A percentile compares a stretch with the other conserved stretches of the same genome.
These are phyloP conservation scores for Myotis planiceps DNA, from an alignment of 2,797 vertebrate species.

Conservation along the genomic window DNA sequence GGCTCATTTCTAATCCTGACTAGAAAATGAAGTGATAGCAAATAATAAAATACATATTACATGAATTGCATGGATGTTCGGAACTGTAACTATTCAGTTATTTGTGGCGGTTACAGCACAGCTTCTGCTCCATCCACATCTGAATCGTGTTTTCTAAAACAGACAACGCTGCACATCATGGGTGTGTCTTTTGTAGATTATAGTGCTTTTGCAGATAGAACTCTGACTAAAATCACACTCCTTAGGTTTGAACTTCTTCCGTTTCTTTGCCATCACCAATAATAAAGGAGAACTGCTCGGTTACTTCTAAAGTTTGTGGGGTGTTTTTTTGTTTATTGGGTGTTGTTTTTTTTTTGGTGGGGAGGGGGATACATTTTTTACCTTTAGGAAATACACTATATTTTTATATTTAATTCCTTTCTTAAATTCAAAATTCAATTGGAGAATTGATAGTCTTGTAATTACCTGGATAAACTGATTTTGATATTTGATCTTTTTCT, in stretches of 20 bases:
- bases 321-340: background rate
- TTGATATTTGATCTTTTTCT: conserved; percentile 10
- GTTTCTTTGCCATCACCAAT: background rate
- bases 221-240: background rate
- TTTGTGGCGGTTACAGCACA: background rate
- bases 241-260: background rate
- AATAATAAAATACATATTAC: background rate
- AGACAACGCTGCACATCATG: background rate
- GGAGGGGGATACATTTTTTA: background rate
- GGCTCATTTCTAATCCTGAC: background rate
- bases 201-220: background rate
- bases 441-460: background rate
- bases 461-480: background rate
- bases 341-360: background rate
- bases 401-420: background rate
- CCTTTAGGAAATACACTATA: background rate
- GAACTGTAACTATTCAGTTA: background rate
- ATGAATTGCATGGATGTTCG: background rate
- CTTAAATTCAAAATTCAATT: background rate
- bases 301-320: background rate
- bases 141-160: background rate
- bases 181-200: background rate
- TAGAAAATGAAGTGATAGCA: background rate
- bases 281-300: background rate
- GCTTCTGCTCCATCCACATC: background rate